Evolutionary conservation across 2,888 invertebrate genomes (phyloP), one percentile per base, ranked within the genome.

Genomic region (Petrophora chlorosata): DNA sequence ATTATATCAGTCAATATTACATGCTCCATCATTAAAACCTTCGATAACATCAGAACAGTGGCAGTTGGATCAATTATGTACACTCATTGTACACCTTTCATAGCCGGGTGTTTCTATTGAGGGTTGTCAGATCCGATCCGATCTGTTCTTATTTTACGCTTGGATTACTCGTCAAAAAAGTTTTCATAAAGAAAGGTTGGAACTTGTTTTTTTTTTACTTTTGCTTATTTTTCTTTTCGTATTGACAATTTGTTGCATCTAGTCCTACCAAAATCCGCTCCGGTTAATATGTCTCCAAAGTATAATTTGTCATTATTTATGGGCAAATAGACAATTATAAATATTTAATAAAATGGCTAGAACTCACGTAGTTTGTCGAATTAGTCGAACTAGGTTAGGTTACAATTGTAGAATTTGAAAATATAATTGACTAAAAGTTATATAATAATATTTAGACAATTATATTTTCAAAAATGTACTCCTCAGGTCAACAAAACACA

Each of bases 31-130:
- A 13, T 35, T 14, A 22, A 33, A 35, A 4, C 23, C 13, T n/a
- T 23, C 14, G 19, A 14, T 35, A 23, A 13, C 4, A 23, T 35
- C 35, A 35, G 7, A 22, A 25, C 25, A 1, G 16, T 2, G 36
- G 25, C 25, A 16, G 36, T 36, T 25, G 36, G 15, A 36, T 14
- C 23, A 34, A 13, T 22, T 32, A 17, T 17, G 28, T 28, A 15
- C 4, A 25, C 5, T 1, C 22, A 19, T 8, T 12, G 8, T 5
- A 1, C n/a, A 25, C 25, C 23, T 9, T 35, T 23, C 25, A 25
- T 3, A 23, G 2, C 35, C 23, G 35, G n/a, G 25, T 15, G 36
- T 23, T 14, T 3, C 13, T 2, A 9, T 12, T n/a, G 14, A 34
- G 3, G 5, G 25, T 16, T 25, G 22, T 34, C 34, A 25, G 9